Percentiles rank a stretch among this genome's conserved stretches.
Evolutionary conservation across 2,888 invertebrate species (phyloP).

Genomic region (Auanema sp.): DNA sequence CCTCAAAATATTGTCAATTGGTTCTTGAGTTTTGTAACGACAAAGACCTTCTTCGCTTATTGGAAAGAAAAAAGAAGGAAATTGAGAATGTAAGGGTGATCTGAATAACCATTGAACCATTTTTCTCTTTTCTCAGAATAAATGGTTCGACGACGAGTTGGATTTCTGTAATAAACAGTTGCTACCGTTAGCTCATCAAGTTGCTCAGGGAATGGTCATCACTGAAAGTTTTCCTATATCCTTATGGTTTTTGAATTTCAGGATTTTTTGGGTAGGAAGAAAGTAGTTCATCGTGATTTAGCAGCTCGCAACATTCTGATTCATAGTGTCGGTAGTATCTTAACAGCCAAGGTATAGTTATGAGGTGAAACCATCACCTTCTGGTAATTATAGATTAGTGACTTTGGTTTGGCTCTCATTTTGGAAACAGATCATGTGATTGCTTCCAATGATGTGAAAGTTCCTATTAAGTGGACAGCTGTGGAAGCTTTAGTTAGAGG

Average conservation of each 20-base stretch:
- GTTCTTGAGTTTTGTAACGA: constrained; percentile 56
- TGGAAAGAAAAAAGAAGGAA: constrained; percentile 40
- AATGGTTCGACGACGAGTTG: constrained; percentile 53
- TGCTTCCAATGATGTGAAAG: constrained; percentile 44
- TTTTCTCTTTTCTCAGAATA: constrained; percentile 28
- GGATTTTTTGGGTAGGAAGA: constrained; percentile 30
- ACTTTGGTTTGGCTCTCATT: constrained; percentile 57
- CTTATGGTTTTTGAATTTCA: constrained; percentile 4
- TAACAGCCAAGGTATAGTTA: constrained; percentile 48
- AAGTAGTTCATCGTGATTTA: constrained; percentile 54
- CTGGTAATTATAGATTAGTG: constrained; percentile 44
- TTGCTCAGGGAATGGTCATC: constrained; percentile 56
- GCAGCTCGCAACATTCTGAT: constrained; percentile 59
- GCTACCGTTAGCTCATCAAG: constrained; percentile 58
- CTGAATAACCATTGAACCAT: neutral
- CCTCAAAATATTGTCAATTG: constrained; percentile 38
- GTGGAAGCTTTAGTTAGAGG: neutral
- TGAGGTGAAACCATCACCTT: constrained; percentile 3
- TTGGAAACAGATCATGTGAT: constrained; percentile 24
- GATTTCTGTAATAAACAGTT: constrained; percentile 53
- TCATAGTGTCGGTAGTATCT: constrained; percentile 38
- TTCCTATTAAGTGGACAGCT: constrained; percentile 3
- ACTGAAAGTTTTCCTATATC: neutral
- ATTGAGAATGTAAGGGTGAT: constrained; percentile 34
- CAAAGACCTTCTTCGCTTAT: constrained; percentile 49